A percentile compares a stretch with the other conserved stretches of the same genome.
Evolutionary conservation across 2,797 vertebrate genomes (phyloP).

Genomic region (Borostomias antarcticus): DNA sequence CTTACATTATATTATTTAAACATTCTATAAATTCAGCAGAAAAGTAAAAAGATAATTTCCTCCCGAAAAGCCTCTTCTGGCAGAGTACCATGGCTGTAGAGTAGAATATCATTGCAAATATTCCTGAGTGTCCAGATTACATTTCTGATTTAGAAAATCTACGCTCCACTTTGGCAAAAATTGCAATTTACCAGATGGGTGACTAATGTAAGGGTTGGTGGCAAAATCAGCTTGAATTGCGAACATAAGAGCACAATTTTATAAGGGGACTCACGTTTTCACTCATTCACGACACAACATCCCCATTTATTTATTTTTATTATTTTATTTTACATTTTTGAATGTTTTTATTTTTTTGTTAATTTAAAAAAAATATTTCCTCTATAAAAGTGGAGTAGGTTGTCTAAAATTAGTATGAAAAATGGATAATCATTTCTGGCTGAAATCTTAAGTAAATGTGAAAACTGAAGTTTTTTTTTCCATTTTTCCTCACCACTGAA

Average conservation of each 20-base stretch:
- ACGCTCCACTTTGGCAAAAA: not conserved
- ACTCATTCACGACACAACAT: not conserved
- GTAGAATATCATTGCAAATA: not conserved
- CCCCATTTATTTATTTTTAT: no score
- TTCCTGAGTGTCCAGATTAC: constrained; percentile 3
- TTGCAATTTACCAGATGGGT: not conserved
- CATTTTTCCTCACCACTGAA: no score
- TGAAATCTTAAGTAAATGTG: not conserved
- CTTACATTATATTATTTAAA: no score
- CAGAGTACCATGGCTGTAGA: no score
- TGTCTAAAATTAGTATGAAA: not conserved
- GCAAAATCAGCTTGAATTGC: not conserved
- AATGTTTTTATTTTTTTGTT: no score
- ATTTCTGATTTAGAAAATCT: not conserved
- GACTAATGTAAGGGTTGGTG: not conserved
- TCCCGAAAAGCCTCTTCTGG: no score
- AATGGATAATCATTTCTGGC: not conserved
- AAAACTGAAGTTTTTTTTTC: no score
- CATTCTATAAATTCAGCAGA: no score
- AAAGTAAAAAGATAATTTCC: no score
- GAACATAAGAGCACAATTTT: not conserved
- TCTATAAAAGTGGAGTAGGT: not conserved
- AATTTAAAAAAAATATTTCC: not conserved
- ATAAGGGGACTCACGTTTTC: not conserved
- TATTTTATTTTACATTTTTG: not conserved